Base-by-base conservation (phyloP, 2,888 invertebrate genomes). In the Diaperis boleti region DNA sequence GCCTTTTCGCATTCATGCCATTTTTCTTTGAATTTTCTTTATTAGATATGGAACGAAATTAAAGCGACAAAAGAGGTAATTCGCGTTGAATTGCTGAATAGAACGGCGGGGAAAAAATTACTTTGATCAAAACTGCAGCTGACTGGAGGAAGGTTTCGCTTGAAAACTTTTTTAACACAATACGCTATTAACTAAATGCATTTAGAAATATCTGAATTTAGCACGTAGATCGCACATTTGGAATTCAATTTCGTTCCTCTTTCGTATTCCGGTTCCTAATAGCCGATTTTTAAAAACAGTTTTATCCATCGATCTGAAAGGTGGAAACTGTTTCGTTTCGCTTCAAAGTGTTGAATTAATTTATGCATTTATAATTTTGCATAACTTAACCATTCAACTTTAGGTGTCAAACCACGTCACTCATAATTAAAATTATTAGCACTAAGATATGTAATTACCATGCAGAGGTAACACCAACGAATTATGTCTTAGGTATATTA, bases 41-140 rank as follows among this genome's bases (percentile, higher is more conserved):
- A 42, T 42, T 42, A 42, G 14, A 37, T 37, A 37, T 37, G 37
- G 14, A 37, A 13, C 37, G 13, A 42, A 42, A 42, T 42, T 42
- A 42, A 17, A 17, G 41, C 41, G 20, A 42, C 41, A 42, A 42
- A 39, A 42, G 20, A 42, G 41, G 18, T 8, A 42, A 18, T 42
- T 42, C 10, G 8, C 2, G 18, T 39, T 39, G 15, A 15, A 39
- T 37, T 37, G 5, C 17, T 41, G 17, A 4, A 42, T 15, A 42
- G 1, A 42, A 42, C 10, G 20, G 41, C 2, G 15, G 20, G 10
- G 20, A 20, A 42, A 41, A 42, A 18, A 20, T 42, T 42, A 18
- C 20, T 20, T 42, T 20, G 18, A 17, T 39, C 15, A 7, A 42
- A 11, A 7, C 41, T 42, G 41, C 20, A 41, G 8, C 41, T 20